phyloP scores from a whole-genome alignment of 1,140 invertebrate genomes.

The Ceratoteleas bidentatus region DNA sequence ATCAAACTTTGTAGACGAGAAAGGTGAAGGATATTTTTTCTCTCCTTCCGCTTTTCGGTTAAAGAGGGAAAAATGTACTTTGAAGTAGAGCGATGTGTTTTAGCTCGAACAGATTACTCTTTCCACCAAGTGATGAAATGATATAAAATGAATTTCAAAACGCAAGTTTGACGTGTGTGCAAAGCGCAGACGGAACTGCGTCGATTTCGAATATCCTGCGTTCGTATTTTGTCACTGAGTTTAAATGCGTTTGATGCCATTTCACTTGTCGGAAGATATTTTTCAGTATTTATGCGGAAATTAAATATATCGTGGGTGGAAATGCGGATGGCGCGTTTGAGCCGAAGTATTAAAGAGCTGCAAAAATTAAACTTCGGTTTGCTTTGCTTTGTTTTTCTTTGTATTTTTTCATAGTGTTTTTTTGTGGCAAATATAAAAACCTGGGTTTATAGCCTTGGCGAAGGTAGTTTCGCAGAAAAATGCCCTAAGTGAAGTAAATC shows the following conservation, averaged over 20 bases:
- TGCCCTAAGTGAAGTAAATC: no score
- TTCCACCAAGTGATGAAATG: constrained; percentile 48
- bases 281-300: not conserved
- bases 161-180: constrained; percentile 19
- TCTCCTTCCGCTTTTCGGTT: constrained; percentile 52
- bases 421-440: no score
- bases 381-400: no score
- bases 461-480: no score
- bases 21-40: constrained; percentile 58
- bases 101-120: constrained; percentile 58
- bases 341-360: no score
- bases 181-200: constrained; percentile 10
- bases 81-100: constrained; percentile 64
- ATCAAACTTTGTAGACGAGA: constrained; percentile 63
- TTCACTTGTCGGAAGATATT: not conserved
- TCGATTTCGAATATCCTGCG: constrained; percentile 21
- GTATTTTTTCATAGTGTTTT: no score
- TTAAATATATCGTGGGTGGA: not conserved
- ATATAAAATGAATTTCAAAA: constrained; percentile 54
- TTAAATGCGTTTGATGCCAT: constrained; percentile 5
- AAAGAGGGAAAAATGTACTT: constrained; percentile 63
- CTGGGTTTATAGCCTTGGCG: no score
- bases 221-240: constrained; percentile 9
- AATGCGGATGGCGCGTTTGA: not conserved
- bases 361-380: no score